A percentile compares a stretch with the other conserved stretches of the same genome.
Evolutionary conservation across 2,113 vertebrate species (phyloP).

Genomic region (Enhydra lutris): DNA sequence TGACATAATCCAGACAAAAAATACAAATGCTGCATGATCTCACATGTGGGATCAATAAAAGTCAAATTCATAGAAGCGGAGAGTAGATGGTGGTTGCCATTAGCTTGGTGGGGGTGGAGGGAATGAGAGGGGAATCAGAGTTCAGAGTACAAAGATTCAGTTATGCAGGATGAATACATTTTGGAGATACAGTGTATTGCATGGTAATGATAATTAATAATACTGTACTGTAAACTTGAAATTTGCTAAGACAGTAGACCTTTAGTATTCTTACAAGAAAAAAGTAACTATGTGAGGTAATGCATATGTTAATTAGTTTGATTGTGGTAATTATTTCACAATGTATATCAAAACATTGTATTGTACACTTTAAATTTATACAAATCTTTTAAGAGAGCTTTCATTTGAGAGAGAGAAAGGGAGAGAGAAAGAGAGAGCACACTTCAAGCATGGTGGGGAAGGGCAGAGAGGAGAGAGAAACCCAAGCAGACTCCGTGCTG

Average conservation of each 20-base stretch:
- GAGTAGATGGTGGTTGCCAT: background rate
- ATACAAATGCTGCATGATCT: background rate
- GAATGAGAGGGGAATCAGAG: background rate
- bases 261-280: background rate
- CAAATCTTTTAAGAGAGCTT: background rate
- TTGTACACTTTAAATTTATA: background rate
- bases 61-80: background rate
- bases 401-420: background rate
- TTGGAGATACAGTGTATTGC: background rate
- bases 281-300: background rate
- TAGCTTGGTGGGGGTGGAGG: background rate
- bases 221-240: background rate
- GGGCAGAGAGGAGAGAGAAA: background rate
- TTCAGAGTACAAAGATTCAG: background rate
- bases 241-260: background rate
- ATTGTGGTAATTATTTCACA: background rate
- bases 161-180: background rate
- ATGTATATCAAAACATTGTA: background rate
- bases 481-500: background rate
- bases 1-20: background rate
- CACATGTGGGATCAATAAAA: background rate
- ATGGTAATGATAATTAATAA: background rate
- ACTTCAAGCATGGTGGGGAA: fast-evolving
- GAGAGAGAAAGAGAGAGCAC: background rate
- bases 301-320: background rate